phyloP scores from a whole-genome alignment of 1,140 invertebrate genomes.

The Drosophila athabasca region DNA sequence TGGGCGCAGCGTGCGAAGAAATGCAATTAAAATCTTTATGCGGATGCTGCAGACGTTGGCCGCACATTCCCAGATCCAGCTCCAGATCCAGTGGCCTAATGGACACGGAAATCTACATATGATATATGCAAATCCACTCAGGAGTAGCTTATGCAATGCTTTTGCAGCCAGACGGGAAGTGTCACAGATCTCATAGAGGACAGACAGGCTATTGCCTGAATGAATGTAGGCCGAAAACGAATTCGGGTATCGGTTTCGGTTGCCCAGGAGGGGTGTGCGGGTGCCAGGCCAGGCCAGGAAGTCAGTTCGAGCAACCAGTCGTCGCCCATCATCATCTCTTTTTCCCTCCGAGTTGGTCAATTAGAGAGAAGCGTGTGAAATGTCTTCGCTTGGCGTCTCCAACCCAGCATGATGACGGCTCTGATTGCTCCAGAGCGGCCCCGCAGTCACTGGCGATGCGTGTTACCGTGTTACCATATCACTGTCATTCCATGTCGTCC shows the following conservation, averaged over 20 bases:
- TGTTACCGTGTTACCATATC: conserved; percentile 72
- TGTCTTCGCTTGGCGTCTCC: conserved; percentile 29
- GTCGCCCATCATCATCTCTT: not conserved
- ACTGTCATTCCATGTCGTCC: conserved; percentile 43
- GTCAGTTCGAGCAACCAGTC: conserved; percentile 6
- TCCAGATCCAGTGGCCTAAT: conserved; percentile 10
- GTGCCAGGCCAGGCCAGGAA: conserved; percentile 18
- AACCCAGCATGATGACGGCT: conserved; percentile 46
- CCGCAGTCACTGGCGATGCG: conserved; percentile 47
- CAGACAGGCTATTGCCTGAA: no score
- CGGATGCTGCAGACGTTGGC: conserved; percentile 26
- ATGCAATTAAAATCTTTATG: conserved; percentile 48
- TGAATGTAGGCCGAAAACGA: conserved; percentile 53
- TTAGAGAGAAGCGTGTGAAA: conserved; percentile 70
- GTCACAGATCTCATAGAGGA: conserved; percentile 36
- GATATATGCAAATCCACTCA: conserved; percentile 38
- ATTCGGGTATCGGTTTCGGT: conserved; percentile 8
- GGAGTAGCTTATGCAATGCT: conserved; percentile 10
- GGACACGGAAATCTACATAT: conserved; percentile 43
- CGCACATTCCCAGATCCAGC: not conserved
- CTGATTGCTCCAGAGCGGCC: conserved; percentile 35
- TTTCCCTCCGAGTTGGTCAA: conserved; percentile 21
- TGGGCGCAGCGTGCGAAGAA: conserved; percentile 40
- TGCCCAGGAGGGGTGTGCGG: no score
- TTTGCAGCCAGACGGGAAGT: conserved; percentile 66